Evolutionary conservation across 2,113 vertebrate genomes (phyloP), one percentile per base, ranked within the genome.

Genomic region (Hiodon alosoides): DNA sequence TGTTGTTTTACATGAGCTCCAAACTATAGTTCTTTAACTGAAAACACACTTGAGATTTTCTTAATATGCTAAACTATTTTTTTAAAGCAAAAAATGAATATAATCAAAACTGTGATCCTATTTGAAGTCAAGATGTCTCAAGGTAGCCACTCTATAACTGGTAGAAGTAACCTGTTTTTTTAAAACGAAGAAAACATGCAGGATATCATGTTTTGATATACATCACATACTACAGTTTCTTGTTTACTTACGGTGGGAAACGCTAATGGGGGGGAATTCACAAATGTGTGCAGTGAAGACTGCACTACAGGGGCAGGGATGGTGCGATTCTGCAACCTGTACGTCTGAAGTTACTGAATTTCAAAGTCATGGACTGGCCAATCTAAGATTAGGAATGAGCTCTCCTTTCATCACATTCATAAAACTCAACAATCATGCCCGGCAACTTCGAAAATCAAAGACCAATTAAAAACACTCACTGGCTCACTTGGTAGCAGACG

Each of bases 181-280:
- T 73, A 14, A 69, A 69, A 76, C 9, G 59, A 72, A 66, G 11
- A 31, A 62, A 65, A 31, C 70, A 77, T 77, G 76, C 70, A 72
- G 55, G 17, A 51, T 59, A 48, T 48, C n/a, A 62, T 46, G 31
- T 50, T 57, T 57, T 57, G 61, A 66, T 58, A 68, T 68, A 31
- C 5, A 60, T 61, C n/a, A 59, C 31, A 74, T 64, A 74, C 59
- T 0, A 60, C n/a, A 69, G 50, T 14, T 10, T 73, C 64, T 65
- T 46, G 2, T 50, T n/a, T 14, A n/a, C 14, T 75, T 55, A 74
- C 10, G 50, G 55, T 57, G 57, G 51, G 53, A 13, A 17, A 50
- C 54, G 57, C 51, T 54, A 73, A 73, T 74, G 31, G 14, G 47
- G 65, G 57, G 69, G 64, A 51, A 74, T 76, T 74, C 54, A 69